phyloP scores from a whole-genome alignment of 2,113 vertebrate species.

The Cepphus grylle region DNA sequence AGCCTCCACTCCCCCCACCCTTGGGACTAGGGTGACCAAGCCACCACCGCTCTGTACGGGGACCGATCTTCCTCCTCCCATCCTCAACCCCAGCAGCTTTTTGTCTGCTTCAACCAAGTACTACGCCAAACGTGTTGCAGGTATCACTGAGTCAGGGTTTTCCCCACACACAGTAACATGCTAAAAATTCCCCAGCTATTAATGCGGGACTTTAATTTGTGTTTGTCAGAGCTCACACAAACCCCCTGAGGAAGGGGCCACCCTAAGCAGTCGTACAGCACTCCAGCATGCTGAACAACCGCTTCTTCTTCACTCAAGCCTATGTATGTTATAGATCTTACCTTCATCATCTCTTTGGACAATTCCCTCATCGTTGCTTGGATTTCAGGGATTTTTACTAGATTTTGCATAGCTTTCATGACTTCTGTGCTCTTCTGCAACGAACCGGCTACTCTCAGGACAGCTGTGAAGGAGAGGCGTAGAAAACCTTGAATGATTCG shows the following conservation, averaged over 20 bases:
- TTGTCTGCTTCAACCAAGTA: background rate
- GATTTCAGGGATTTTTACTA: constrained; percentile 95
- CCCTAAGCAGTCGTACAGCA: accelerated
- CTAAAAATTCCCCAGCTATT: background rate
- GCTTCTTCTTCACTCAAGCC: accelerated
- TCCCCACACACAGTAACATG: background rate
- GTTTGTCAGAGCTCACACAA: background rate
- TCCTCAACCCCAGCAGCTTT: background rate
- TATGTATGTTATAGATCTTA: constrained; percentile 18
- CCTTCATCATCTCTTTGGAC: constrained; percentile 99
- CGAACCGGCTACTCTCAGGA: constrained; percentile 88
- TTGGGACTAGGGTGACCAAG: background rate
- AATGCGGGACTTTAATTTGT: background rate
- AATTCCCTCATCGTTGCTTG: constrained; percentile 96
- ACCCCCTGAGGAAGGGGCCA: background rate
- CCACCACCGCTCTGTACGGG: accelerated
- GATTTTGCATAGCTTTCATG: constrained; percentile 97
- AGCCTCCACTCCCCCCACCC: accelerated
- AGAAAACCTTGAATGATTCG: background rate
- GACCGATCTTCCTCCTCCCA: background rate
- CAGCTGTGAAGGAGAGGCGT: constrained; percentile 73
- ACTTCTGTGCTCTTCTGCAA: constrained; percentile 97
- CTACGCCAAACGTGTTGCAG: background rate
- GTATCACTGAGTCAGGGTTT: background rate
- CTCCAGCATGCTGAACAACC: background rate